Base-by-base conservation (phyloP, 2,888 invertebrate genomes). In the Limnephilus lunatus region DNA sequence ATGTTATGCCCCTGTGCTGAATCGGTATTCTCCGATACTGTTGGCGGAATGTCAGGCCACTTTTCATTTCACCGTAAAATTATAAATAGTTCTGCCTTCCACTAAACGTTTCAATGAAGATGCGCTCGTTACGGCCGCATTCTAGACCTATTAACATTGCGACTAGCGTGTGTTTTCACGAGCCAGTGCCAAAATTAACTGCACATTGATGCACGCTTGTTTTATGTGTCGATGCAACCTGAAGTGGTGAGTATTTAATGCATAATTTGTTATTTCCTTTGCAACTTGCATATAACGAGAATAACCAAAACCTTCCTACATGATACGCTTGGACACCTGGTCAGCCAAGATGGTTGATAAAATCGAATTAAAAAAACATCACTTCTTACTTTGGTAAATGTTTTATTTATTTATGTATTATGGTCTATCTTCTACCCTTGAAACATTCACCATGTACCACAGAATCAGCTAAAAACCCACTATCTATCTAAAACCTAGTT, bases 21-120 rank as follows among this genome's bases (percentile, higher is more conserved):
- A 83, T 31, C 82, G 30, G 32, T 32, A 30, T 83, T 15, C 30
- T 15, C 83, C 31, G 82, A 68, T 68, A 68, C 32, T 19, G 30
- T 35, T 15, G 31, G 32, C 19, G 9, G 83, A 39, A 83, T 83
- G 83, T 83, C 83, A 15, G 83, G 86, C 44, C 39, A 44, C 30
- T 86, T 44, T 86, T 44, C 86, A n/a, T 86, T 39, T 44, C 39
- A 30, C 30, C n/a, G 44, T 44, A 86, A 86, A 25, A n/a, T 85
- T 85, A 85, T 35, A 32, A 68, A 68, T 68, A 68, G 68, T 68
- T 68, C 25, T 44, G 14, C 30, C 86, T 86, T 44, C 44, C 25
- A 39, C 39, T 85, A n/a, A 85, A 44, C 85, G 85, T 85, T 85
- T 85, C 39, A 39, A 85, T 85, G 85, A n/a, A 39, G 35, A 39